Evolutionary conservation across 2,888 invertebrate genomes (phyloP).

Genomic region (Rotaria magnacalcarata): DNA sequence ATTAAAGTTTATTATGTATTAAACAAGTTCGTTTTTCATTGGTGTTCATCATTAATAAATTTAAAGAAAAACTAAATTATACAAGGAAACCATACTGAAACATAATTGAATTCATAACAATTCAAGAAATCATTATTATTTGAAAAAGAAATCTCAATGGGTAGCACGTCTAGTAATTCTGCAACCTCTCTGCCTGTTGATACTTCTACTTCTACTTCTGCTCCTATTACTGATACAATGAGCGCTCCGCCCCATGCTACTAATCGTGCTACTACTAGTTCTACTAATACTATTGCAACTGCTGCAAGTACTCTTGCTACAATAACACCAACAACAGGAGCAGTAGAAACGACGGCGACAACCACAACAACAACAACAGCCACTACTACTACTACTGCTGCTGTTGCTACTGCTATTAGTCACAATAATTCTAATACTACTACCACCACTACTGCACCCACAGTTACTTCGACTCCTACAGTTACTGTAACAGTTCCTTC

Average conservation of each 20-base stretch:
- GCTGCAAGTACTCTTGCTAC: not conserved
- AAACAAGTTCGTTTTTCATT: not conserved
- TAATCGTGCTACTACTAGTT: not conserved
- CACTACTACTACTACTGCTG: not conserved
- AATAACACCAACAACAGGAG: not conserved
- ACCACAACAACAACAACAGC: not conserved
- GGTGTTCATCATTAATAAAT: not conserved
- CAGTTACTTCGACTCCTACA: not conserved
- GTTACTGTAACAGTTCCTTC: no score
- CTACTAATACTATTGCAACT: not conserved
- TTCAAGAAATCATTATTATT: not conserved
- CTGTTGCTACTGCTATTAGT: no score
- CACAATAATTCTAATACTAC: not conserved
- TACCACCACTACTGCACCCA: not conserved
- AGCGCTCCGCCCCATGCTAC: not conserved
- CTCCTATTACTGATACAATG: not conserved
- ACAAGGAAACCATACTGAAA: not conserved
- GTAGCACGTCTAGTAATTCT: not conserved
- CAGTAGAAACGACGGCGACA: not conserved
- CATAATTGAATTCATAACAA: not conserved
- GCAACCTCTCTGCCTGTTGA: not conserved
- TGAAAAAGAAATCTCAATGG: not conserved
- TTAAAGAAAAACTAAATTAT: not conserved
- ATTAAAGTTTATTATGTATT: not conserved
- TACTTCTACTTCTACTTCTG: not conserved